These are phyloP conservation scores for Pseudachorutes palmiensis DNA, from an alignment of 1,140 invertebrate genomes.

Conservation along the genomic window DNA sequence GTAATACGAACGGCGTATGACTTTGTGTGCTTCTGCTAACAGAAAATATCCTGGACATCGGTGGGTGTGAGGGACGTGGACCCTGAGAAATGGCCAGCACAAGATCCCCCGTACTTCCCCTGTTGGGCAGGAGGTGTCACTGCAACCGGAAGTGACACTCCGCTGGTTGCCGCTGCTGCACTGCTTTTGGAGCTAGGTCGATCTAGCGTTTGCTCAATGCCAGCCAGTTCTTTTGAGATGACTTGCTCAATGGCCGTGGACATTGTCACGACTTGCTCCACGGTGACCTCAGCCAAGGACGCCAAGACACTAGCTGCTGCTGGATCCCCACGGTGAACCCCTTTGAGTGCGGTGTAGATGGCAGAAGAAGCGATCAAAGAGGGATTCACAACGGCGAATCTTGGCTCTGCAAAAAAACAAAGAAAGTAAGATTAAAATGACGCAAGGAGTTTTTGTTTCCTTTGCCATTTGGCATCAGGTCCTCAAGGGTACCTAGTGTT, in stretches of 20 bases:
- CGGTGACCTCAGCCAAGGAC: constrained; percentile 22
- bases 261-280: constrained; percentile 25
- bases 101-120: background rate
- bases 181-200: constrained; percentile 7
- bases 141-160: background rate
- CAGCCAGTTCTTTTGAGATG: constrained; percentile 34
- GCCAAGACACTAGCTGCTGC: constrained; percentile 19
- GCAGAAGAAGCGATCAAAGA: constrained; percentile 33
- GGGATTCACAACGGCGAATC: constrained; percentile 34
- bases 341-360: constrained; percentile 37
- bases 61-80: constrained; percentile 23
- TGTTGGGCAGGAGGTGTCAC: background rate
- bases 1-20: background rate
- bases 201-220: constrained; percentile 31
- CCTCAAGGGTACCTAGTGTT: background rate
- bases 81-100: background rate
- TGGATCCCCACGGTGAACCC: constrained; percentile 24
- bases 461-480: background rate
- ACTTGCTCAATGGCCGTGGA: constrained; percentile 33
- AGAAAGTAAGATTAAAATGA: background rate
- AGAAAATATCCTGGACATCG: constrained; percentile 35
- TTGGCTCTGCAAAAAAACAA: constrained; percentile 33
- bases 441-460: background rate
- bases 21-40: background rate
- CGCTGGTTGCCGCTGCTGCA: background rate